These are phyloP conservation scores for Onychomys leucogaster DNA, from an alignment of 2,797 vertebrate species.

Conservation along the genomic window DNA sequence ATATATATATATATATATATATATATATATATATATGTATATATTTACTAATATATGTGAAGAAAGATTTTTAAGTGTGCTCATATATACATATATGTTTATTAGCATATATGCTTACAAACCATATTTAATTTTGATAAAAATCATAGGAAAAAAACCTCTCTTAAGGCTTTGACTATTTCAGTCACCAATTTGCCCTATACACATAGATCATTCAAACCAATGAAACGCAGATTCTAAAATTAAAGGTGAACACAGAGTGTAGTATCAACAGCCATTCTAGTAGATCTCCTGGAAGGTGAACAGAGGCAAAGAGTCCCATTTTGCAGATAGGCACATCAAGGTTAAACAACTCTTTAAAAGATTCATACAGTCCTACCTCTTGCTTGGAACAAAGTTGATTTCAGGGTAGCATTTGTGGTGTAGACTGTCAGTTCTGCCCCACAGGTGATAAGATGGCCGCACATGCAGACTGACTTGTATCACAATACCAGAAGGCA, in stretches of 20 bases:
- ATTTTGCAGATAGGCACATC: not conserved
- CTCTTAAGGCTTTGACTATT: not conserved
- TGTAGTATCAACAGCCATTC: not conserved
- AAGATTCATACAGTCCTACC: not conserved
- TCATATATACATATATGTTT: not conserved
- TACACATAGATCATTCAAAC: not conserved
- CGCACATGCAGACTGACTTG: too few species aligned
- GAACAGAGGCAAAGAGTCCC: not conserved
- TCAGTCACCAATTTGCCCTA: not conserved
- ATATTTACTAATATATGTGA: not conserved
- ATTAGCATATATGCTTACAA: not conserved
- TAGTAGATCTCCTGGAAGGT: not conserved
- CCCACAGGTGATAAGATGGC: not conserved
- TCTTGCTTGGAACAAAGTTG: not conserved
- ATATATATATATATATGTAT: too few species aligned
- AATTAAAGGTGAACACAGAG: not conserved
- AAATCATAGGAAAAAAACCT: not conserved
- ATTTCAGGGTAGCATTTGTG: not conserved
- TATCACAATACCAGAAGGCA: not conserved
- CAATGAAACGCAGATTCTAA: constrained; percentile 3
- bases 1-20: too few species aligned
- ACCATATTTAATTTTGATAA: not conserved
- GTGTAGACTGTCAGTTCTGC: not conserved
- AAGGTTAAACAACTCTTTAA: not conserved
- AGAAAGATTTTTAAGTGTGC: not conserved